Evolutionary conservation across 1,140 invertebrate species (phyloP).

Genomic region (Drosophila nigrodunni): DNA sequence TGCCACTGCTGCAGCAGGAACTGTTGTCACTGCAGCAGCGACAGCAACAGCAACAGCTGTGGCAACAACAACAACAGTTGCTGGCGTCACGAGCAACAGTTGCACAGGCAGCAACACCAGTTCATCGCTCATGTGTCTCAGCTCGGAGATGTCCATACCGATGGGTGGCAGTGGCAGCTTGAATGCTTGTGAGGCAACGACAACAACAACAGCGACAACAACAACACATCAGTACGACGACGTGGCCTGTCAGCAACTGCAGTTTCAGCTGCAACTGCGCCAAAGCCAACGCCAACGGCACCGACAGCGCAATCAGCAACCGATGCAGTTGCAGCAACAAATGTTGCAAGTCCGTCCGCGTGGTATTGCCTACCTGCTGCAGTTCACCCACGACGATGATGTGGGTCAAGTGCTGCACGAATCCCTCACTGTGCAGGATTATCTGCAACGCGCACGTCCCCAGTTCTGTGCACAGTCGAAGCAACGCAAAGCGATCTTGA

Average conservation of each 20-base stretch:
- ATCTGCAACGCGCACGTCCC: conserved; percentile 69
- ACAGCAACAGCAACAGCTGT: not conserved
- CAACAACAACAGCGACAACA: conserved; percentile 68
- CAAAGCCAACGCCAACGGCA: not conserved
- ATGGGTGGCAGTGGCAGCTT: conserved; percentile 50
- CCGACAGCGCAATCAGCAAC: not conserved
- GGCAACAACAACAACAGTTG: conserved; percentile 13
- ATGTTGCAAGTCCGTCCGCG: conserved; percentile 55
- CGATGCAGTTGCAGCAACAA: conserved; percentile 11
- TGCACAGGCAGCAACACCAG: conserved; percentile 11
- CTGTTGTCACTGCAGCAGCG: not conserved
- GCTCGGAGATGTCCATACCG: conserved; percentile 79
- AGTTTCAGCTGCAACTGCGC: conserved; percentile 9
- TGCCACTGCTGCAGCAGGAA: not conserved
- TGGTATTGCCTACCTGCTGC: conserved; percentile 56
- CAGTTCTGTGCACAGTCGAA: conserved; percentile 72
- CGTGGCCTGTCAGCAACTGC: conserved; percentile 50
- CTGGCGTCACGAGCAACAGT: not conserved
- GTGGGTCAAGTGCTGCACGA: conserved; percentile 22
- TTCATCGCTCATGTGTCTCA: conserved; percentile 73
- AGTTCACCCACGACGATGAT: conserved; percentile 12
- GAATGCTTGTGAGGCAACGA: conserved; percentile 61
- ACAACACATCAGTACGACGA: conserved; percentile 82
- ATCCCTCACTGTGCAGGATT: conserved; percentile 63
- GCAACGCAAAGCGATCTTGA: conserved; percentile 77